phyloP scores from a whole-genome alignment of 2,113 vertebrate species.

The Festucalex cinctus region DNA sequence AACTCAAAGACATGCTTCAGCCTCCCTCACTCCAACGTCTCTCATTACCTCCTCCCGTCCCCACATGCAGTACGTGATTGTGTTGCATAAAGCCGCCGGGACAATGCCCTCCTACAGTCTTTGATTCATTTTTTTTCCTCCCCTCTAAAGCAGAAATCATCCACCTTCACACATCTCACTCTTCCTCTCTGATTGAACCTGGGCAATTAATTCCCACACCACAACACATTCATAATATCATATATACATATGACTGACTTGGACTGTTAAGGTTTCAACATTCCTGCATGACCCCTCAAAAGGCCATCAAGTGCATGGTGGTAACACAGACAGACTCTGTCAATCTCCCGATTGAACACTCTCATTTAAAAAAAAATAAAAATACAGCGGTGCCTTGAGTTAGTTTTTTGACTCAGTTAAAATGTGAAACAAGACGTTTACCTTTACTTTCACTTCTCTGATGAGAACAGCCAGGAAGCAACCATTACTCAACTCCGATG shows the following conservation, averaged over 20 bases:
- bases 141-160: constrained; percentile 1
- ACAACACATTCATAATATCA: no score
- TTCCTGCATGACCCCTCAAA: no score
- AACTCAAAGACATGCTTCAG: constrained; percentile 10
- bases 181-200: constrained; percentile 6
- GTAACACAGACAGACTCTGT: no score
- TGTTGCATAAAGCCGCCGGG: constrained; percentile 14
- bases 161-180: constrained; percentile 10
- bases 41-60: constrained; percentile 12
- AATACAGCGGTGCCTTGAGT: no score
- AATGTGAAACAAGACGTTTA: not conserved
- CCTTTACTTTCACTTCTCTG: constrained; percentile 75
- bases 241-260: no score
- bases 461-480: constrained; percentile 85
- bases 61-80: not conserved
- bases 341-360: no score
- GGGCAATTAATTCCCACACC: not conserved
- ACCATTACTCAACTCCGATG: constrained; percentile 79
- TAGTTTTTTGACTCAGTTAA: no score
- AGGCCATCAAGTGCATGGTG: no score
- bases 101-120: constrained; percentile 7
- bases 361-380: no score
- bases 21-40: not conserved
- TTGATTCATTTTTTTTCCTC: constrained; percentile 12
- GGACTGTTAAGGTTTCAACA: no score